Base-by-base conservation (phyloP, 2,888 invertebrate genomes). In the Priocnemis perturbator region DNA sequence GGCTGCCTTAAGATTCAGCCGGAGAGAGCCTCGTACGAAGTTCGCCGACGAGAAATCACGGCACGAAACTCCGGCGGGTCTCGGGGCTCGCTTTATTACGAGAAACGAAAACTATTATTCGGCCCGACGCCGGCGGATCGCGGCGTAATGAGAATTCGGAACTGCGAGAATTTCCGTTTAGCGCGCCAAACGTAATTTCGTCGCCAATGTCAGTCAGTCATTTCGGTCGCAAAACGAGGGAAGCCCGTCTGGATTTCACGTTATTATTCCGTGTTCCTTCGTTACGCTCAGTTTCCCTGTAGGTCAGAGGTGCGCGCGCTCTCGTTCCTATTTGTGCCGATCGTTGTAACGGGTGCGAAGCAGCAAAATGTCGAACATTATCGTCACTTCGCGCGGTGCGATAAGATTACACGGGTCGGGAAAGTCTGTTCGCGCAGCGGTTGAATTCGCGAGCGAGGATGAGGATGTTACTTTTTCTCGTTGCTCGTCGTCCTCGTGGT, bases 1-100 rank as follows among this genome's bases (percentile, higher is more conserved):
- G 78, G 75, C n/a, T 5, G 71, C 73, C 71, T 81, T 73, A 65
- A 76, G 78, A 79, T 82, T 81, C 80, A 76, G 73, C 70, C n/a
- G n/a, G n/a, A 9, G 37, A 37, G 74, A 71, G 68, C 59, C 63
- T 52, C 50, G 17, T 44, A 20, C 58, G 21, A 58, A 52, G 44
- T 61, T 45, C 37, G 37, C 57, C 52, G n/a, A 17, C 56, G 52
- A 58, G 60, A 67, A 71, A 67, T 71, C 52, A 45, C 30, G 52
- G n/a, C n/a, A 44, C 45, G 63, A 59, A 60, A 52, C 57, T 67
- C 57, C 57, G 58, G 11, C 45, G 44, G 37, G 9, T 37, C 45
- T 7, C 4, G 37, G 37, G 26, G 11, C 19, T 20, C 21, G 58
- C 45, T 37, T 60, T 60, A 60, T 60, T 60, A 60, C 21, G 26